phyloP scores from a whole-genome alignment of 2,797 vertebrate genomes.

The Sebastes minor region DNA sequence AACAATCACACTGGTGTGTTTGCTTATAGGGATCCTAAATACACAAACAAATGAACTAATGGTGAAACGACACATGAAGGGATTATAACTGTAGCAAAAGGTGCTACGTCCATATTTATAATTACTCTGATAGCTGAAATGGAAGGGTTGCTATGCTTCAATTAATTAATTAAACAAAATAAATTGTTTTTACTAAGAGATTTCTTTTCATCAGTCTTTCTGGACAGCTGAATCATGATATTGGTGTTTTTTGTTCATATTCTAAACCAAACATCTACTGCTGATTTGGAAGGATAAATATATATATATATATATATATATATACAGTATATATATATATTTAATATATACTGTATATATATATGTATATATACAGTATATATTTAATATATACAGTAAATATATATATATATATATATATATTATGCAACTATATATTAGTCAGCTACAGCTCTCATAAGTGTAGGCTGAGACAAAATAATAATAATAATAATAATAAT shows the following conservation, averaged over 20 bases:
- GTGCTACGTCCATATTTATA: too few relatives aligned
- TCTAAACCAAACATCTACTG: neutral
- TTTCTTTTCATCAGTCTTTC: neutral
- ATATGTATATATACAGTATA: too few relatives aligned
- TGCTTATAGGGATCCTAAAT: neutral
- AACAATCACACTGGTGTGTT: neutral
- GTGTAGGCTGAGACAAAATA: too few relatives aligned
- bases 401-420: too few relatives aligned
- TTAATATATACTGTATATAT: too few relatives aligned
- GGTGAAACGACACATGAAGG: neutral
- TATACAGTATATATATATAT: too few relatives aligned
- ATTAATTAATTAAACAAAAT: neutral
- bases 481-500: too few relatives aligned
- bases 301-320: too few relatives aligned
- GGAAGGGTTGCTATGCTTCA: neutral
- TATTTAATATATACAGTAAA: too few relatives aligned
- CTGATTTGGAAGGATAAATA: neutral
- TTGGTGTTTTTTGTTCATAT: neutral
- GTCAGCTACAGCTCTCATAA: neutral
- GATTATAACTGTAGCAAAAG: neutral
- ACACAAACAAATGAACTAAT: neutral
- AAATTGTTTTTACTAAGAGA: neutral
- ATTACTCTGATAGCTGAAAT: neutral
- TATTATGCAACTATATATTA: too few relatives aligned
- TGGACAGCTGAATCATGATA: neutral